Base-by-base conservation (phyloP, 23 tunicate species). In the Clavelina lepadiformis region DNA sequence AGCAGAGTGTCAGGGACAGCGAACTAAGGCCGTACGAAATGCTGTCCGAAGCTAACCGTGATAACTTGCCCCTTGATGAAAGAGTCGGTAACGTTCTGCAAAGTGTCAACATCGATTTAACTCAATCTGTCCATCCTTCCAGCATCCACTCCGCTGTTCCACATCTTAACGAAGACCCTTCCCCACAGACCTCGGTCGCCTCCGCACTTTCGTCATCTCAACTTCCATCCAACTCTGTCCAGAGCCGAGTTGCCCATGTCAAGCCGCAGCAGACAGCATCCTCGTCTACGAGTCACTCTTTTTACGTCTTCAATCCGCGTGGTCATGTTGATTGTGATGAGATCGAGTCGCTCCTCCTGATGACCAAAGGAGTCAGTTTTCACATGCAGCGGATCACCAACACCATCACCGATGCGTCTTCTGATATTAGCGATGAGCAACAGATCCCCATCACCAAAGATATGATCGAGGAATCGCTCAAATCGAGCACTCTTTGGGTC, bases 221-320 rank as follows among this genome's bases (percentile, higher is more conserved):
- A n/a, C n/a, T n/a, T n/a, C n/a, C n/a, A n/a, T 5, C 35, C 64
- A 28, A 28, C n/a, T 29, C 35, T 15, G 38, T 53, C 32, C 55
- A 54, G 56, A 73, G 35, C 27, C 34, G 58, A 7, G 55, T 65
- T 11, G 82, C 74, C 54, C 82, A 55, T n/a, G 81, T 75, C 2
- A 38, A 54, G 2, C 82, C 82, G 21, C 73, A 66, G 23, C 65
- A 38, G 7, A 28, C 30, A 1, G 30, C 58, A 23, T 6, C 65
- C 46, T 51, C 38, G n/a, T 18, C 5, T 2, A 26, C 58, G 26
- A 36, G 57, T 31, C 79, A 41, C 7, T 46, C 69, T 49, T 86
- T 86, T 38, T 65, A 71, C 37, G 85, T 86, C 15, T 86, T 86
- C 52, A 55, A 86, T 33, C 95, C 95, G 0, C 71, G 77, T 7